Conservation (phyloP, 2,888 invertebrate genomes). For the Papilio demoleus region DNA sequence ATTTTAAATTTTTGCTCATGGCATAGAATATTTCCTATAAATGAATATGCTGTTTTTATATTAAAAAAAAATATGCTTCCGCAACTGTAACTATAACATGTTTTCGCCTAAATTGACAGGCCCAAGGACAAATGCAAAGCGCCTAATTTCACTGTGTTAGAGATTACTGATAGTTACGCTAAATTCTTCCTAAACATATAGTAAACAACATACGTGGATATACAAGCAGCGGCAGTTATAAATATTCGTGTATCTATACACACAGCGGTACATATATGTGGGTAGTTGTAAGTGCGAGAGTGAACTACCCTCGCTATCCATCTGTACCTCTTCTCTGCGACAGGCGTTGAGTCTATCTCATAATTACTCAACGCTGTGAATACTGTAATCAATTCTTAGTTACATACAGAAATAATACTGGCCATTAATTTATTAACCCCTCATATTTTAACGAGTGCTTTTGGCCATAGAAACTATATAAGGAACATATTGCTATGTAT, state of each 20-base stretch:
- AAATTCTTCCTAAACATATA: conserved; percentile 7
- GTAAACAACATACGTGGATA: conserved; percentile 52
- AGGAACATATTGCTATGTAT: too few relatives aligned
- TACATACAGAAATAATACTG: not conserved
- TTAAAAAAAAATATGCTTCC: too few relatives aligned
- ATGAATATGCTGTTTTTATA: too few relatives aligned
- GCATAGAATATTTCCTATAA: too few relatives aligned
- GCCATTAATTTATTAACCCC: too few relatives aligned
- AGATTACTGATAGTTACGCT: not conserved
- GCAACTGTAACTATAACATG: too few relatives aligned
- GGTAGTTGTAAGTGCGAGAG: conserved; percentile 48
- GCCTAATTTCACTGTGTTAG: too few relatives aligned
- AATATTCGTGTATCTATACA: conserved; percentile 63
- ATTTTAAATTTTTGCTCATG: too few relatives aligned
- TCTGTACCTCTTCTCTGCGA: conserved; percentile 50
- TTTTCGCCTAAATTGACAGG: too few relatives aligned
- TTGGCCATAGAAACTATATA: too few relatives aligned
- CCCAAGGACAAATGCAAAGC: too few relatives aligned
- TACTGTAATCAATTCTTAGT: conserved; percentile 50
- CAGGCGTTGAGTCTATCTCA: conserved; percentile 50
- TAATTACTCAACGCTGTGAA: conserved; percentile 56
- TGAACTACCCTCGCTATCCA: conserved; percentile 68
- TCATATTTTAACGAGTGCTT: too few relatives aligned
- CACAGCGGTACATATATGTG: conserved; percentile 62
- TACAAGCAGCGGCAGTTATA: conserved; percentile 64